Evolutionary conservation across 2,797 vertebrate genomes (phyloP), one percentile per base, ranked within the genome.

Genomic region (Knipowitschia caucasica): DNA sequence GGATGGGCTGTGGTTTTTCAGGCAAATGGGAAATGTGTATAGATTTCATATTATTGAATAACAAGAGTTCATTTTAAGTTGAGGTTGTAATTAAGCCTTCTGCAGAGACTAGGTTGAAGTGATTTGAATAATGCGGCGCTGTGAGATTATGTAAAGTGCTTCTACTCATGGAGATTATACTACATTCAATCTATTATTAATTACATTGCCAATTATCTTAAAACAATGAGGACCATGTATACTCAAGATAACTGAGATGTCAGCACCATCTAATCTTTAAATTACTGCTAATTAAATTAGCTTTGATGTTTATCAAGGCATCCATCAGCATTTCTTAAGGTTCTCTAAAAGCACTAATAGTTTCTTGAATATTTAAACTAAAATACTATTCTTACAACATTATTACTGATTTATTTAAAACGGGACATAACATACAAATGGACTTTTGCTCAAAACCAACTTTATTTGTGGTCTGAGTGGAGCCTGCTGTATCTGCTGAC

Each of bases 1-100:
- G 17, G 46, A 59, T 21, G 11, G 42, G 38, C 26, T 20, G n/a
- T 47, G 40, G 38, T 40, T 54, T 50, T 56, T 21, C 54, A 58
- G 50, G 62, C 51, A 7, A 36, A 27, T 34, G 3, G 4, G 30
- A 10, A 17, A 33, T 26, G 21, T 7, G 11, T 11, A 11, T 25
- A 43, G 12, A 43, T 43, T 24, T 24, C 23, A 24, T 42, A 24
- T 42, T 6, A 34, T 4, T 20, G 36, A 39, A 20, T 11, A 20
- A 39, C 18, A 7, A n/a, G 26, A 45, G 12, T 14, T 36, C 27
- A 40, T 38, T 53, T 25, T 7, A 11, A 42, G 35, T 3, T 6
- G 27, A 63, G 30, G 31, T 44, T n/a, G n/a, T n/a, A n/a, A n/a
- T n/a, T n/a, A n/a, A n/a, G n/a, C n/a, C n/a, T n/a, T n/a, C 10